These are phyloP conservation scores for Mesaphorura yosii DNA, from an alignment of 1,140 invertebrate genomes.

Conservation along the genomic window DNA sequence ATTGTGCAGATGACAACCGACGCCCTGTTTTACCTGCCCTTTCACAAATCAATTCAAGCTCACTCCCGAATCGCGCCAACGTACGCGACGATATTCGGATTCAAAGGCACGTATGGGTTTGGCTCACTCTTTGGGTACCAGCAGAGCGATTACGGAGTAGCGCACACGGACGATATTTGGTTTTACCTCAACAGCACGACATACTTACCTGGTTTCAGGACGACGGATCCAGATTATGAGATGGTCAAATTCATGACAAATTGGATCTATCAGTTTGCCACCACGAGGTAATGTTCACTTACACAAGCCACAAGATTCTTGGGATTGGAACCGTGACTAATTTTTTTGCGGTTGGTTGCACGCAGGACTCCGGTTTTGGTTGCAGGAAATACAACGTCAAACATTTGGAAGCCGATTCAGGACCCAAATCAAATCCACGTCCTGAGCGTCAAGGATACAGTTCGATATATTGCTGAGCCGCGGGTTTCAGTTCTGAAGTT, in stretches of 20 bases:
- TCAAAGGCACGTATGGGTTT: not conserved
- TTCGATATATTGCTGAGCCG: too few species aligned
- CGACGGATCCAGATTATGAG: not conserved
- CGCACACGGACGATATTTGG: not conserved
- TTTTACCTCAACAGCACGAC: not conserved
- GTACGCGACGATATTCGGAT: not conserved
- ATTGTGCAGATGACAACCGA: not conserved
- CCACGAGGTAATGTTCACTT: too few species aligned
- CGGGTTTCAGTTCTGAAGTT: too few species aligned
- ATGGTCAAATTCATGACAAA: slow-evolving; percentile 1
- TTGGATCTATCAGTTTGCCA: too few species aligned
- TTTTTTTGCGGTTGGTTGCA: too few species aligned
- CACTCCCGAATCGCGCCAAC: not conserved
- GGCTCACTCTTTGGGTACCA: not conserved
- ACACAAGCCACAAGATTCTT: too few species aligned
- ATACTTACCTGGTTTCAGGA: not conserved
- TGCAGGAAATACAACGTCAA: too few species aligned
- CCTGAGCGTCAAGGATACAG: too few species aligned
- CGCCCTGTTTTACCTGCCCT: not conserved
- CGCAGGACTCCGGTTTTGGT: too few species aligned
- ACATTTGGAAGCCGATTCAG: too few species aligned
- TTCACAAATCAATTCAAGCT: not conserved
- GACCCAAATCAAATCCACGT: too few species aligned
- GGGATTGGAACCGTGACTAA: too few species aligned
- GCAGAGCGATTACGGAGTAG: not conserved